phyloP scores from a whole-genome alignment of 2,113 vertebrate species.

The Sorex araneus region DNA sequence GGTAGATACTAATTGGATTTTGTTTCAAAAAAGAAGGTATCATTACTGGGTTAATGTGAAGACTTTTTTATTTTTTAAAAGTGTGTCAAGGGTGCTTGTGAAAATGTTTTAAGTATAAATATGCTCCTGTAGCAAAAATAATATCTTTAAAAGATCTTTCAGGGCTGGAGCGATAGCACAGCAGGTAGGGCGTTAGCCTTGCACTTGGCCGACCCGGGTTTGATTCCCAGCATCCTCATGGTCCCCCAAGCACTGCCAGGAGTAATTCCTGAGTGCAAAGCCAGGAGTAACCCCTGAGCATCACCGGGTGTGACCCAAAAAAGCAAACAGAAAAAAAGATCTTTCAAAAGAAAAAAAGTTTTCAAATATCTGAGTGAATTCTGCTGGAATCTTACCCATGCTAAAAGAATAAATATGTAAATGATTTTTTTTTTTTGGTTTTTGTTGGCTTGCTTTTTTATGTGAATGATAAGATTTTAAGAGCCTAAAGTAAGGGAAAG shows the following conservation, averaged over 20 bases:
- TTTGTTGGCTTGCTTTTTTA: neutral
- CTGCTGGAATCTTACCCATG: neutral
- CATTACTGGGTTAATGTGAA: constrained; percentile 25
- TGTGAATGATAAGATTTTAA: constrained; percentile 3
- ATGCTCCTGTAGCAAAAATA: constrained; percentile 38
- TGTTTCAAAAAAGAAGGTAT: constrained; percentile 24
- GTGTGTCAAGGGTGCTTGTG: neutral
- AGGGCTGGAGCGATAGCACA: too few species aligned
- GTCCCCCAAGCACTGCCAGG: too few species aligned
- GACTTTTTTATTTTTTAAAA: neutral
- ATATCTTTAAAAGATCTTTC: constrained; percentile 5
- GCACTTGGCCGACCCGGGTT: too few species aligned
- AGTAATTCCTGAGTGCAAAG: too few species aligned
- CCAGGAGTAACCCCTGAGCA: too few species aligned
- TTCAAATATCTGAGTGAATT: neutral
- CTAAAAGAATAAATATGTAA: neutral
- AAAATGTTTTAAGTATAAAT: constrained; percentile 49
- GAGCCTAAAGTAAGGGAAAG: neutral
- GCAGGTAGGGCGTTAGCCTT: too few species aligned
- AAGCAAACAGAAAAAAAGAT: too few species aligned
- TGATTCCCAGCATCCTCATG: too few species aligned
- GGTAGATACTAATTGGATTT: neutral
- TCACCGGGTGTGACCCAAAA: too few species aligned
- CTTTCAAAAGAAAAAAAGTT: constrained; percentile 28
- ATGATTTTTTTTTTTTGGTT: neutral